A percentile compares a stretch with the other conserved stretches of the same genome.
phyloP scores from a whole-genome alignment of 2,888 invertebrate genomes.

The Stenoptilia bipunctidactyla region DNA sequence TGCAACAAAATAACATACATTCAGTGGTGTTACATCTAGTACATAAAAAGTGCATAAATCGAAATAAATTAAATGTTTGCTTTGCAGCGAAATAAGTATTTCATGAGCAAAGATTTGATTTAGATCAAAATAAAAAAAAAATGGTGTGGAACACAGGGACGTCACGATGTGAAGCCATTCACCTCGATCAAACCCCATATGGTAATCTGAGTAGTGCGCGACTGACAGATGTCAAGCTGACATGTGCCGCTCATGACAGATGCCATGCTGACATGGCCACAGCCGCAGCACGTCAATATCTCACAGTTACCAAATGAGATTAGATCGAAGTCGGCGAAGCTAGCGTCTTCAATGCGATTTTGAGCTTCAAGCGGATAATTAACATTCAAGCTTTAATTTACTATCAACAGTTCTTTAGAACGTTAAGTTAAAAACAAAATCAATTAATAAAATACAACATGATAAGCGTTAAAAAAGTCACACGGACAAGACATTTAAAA shows the following conservation, averaged over 20 bases:
- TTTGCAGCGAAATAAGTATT: too few species aligned
- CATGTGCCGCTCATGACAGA: slow-evolving; percentile 18
- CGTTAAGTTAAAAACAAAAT: slow-evolving; percentile 1
- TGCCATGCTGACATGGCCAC: slow-evolving; percentile 24
- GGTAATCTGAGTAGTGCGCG: slow-evolving; percentile 81
- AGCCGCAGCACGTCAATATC: slow-evolving; percentile 56
- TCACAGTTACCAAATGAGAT: slow-evolving; percentile 99
- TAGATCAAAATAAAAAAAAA: slow-evolving; percentile 25
- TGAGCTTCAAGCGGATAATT: neutral
- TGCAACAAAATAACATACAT: too few species aligned
- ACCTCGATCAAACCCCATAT: slow-evolving; percentile 84
- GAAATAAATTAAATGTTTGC: too few species aligned
- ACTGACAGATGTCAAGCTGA: slow-evolving; percentile 25
- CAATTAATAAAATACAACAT: slow-evolving; percentile 3
- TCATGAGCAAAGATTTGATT: neutral
- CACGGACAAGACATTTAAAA: slow-evolving; percentile 3
- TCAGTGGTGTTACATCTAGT: too few species aligned
- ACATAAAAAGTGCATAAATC: too few species aligned
- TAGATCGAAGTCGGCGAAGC: slow-evolving; percentile 78
- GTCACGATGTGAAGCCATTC: slow-evolving; percentile 56
- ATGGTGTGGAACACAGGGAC: slow-evolving; percentile 57
- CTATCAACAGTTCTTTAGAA: neutral
- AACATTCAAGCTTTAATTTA: too few species aligned
- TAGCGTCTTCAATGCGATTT: slow-evolving; percentile 23
- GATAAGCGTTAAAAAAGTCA: slow-evolving; percentile 12